phyloP scores from a whole-genome alignment of 2,113 vertebrate species.

The Microcebus tavaratra region DNA sequence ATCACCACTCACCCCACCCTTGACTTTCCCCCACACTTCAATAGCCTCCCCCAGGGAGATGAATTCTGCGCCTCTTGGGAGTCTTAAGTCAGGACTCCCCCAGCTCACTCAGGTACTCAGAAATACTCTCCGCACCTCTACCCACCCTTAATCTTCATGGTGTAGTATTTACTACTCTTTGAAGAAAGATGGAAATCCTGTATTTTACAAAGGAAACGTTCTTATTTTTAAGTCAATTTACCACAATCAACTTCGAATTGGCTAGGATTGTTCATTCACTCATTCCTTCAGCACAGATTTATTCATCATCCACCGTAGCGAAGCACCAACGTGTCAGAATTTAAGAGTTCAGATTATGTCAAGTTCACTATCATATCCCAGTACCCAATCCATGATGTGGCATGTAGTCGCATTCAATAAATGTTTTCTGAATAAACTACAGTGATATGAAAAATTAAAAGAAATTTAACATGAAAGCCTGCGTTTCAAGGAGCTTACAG shows the following conservation, averaged over 20 bases:
- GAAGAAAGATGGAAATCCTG: background rate
- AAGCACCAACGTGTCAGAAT: background rate
- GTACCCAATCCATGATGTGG: background rate
- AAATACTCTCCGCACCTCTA: background rate
- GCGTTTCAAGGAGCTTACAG: background rate
- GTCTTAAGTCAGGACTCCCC: background rate
- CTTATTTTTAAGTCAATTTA: background rate
- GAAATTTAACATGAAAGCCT: background rate
- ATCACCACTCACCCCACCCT: background rate
- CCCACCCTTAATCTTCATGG: background rate
- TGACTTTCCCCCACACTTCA: background rate
- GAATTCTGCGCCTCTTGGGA: background rate
- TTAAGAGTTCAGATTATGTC: background rate
- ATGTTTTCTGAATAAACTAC: background rate
- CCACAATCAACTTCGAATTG: background rate
- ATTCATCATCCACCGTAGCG: background rate
- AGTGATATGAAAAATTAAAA: background rate
- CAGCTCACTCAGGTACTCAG: background rate
- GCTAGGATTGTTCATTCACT: background rate
- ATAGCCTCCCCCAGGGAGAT: background rate
- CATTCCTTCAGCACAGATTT: background rate
- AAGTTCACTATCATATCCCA: background rate
- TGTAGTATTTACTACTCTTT: slow-evolving; percentile 34
- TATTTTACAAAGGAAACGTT: background rate
- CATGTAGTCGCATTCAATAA: background rate